A percentile compares a stretch with the other conserved stretches of the same genome.
These are phyloP conservation scores for Hypanus sabinus DNA, from an alignment of 2,113 vertebrate genomes.

Conservation along the genomic window DNA sequence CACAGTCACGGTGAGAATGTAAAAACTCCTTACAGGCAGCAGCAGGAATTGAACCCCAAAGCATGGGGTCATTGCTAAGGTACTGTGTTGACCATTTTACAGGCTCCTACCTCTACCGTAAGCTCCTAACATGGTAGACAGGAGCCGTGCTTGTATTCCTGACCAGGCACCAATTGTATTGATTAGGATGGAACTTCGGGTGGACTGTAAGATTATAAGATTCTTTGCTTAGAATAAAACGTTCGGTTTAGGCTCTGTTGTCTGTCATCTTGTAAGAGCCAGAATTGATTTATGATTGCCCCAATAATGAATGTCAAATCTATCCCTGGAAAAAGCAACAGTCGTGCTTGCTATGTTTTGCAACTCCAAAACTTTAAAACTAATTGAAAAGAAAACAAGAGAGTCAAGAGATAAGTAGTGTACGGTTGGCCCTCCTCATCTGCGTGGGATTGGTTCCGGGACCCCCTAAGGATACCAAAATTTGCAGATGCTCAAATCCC, in stretches of 20 bases:
- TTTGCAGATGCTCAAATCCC: too few species aligned
- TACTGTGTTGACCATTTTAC: not conserved
- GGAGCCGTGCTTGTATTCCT: not conserved
- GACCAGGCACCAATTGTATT: not conserved
- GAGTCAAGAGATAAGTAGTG: too few species aligned
- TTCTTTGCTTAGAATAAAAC: not conserved
- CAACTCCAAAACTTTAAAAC: too few species aligned
- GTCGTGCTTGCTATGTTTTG: not conserved
- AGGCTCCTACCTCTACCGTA: not conserved
- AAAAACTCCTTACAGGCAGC: too few species aligned
- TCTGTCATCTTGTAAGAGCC: not conserved
- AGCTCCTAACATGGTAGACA: not conserved
- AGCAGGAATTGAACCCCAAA: too few species aligned
- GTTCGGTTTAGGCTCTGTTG: not conserved
- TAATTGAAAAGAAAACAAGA: too few species aligned
- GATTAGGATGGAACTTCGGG: not conserved
- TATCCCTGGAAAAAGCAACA: not conserved
- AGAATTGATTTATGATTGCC: not conserved
- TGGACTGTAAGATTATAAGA: not conserved
- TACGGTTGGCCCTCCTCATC: too few species aligned
- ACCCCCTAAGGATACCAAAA: too few species aligned
- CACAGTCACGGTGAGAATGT: too few species aligned
- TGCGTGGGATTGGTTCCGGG: too few species aligned
- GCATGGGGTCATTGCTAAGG: too few species aligned
- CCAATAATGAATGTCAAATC: not conserved